These are phyloP conservation scores for Cyrtorhinus lividipennis DNA, from an alignment of 1,140 invertebrate species.

Conservation along the genomic window DNA sequence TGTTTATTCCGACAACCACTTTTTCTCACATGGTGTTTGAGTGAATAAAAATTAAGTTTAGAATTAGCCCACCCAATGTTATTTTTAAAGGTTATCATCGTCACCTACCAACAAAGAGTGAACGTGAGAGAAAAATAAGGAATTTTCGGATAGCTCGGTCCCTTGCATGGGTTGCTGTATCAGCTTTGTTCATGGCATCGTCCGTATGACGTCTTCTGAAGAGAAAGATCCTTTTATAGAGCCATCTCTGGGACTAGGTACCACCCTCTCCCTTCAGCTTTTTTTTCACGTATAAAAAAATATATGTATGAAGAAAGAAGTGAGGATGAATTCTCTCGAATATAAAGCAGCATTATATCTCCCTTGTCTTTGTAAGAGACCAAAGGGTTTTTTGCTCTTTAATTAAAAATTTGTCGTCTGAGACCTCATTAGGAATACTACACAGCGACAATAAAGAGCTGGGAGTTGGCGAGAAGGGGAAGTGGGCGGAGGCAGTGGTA, in stretches of 20 bases:
- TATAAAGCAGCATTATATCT: slow-evolving; percentile 10
- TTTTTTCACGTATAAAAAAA: neutral
- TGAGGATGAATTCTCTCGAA: slow-evolving; percentile 4
- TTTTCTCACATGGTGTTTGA: no score
- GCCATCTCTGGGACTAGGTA: no score
- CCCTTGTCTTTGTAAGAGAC: slow-evolving; percentile 1
- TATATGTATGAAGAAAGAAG: neutral
- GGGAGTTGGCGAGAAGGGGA: neutral
- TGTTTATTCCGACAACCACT: no score
- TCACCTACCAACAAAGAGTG: no score
- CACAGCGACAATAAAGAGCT: slow-evolving; percentile 1
- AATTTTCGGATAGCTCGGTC: no score
- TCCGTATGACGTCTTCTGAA: neutral
- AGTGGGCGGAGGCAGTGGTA: no score
- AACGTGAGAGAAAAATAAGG: no score
- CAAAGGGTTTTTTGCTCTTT: neutral
- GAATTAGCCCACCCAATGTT: no score
- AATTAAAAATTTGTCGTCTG: slow-evolving; percentile 10
- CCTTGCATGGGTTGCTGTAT: no score
- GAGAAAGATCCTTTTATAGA: neutral
- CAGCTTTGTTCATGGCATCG: neutral
- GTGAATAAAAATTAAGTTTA: no score
- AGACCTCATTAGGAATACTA: slow-evolving; percentile 4
- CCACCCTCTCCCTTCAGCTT: neutral
- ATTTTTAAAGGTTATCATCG: no score